Conservation (phyloP, 1,140 invertebrate species). For the Hylaeus volcanicus region DNA sequence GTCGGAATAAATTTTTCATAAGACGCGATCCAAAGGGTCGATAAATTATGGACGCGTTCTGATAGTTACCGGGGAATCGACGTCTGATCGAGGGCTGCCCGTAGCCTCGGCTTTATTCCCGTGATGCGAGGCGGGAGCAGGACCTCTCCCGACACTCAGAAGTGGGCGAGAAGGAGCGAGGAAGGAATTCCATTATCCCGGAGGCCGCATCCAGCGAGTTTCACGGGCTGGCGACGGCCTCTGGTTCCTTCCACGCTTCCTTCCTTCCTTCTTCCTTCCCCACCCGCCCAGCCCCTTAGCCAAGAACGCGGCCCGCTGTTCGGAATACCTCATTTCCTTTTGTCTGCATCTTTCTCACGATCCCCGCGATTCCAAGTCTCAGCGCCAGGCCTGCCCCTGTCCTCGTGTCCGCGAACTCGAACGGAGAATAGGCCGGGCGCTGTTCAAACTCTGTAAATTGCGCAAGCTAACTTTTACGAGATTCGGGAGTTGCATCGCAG, state of each 20-base stretch:
- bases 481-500: neutral
- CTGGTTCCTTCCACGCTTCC: conserved; percentile 37
- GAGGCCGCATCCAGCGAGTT: conserved; percentile 49
- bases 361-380: conserved; percentile 42
- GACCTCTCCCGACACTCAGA: conserved; percentile 38
- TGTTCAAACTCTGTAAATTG: conserved; percentile 49
- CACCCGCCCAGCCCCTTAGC: neutral
- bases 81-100: conserved; percentile 25
- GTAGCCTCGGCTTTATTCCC: conserved; percentile 47
- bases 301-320: conserved; percentile 39
- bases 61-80: conserved; percentile 20
- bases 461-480: conserved; percentile 40
- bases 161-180: conserved; percentile 39
- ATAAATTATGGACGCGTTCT: conserved; percentile 45
- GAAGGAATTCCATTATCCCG: conserved; percentile 66
- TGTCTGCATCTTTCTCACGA: conserved; percentile 61
- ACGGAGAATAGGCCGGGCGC: too few species aligned
- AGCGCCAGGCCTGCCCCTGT: neutral
- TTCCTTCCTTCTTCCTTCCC: conserved; percentile 38
- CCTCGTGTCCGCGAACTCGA: neutral
- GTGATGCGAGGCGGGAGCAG: conserved; percentile 38
- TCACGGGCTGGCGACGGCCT: conserved; percentile 29
- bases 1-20: conserved; percentile 33
- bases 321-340: conserved; percentile 67
- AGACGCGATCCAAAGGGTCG: conserved; percentile 7